Evolutionary conservation across 64 coral and sea anemone genomes (phyloP), one percentile per base, ranked within the genome.

Genomic region (Acropora yongei): DNA sequence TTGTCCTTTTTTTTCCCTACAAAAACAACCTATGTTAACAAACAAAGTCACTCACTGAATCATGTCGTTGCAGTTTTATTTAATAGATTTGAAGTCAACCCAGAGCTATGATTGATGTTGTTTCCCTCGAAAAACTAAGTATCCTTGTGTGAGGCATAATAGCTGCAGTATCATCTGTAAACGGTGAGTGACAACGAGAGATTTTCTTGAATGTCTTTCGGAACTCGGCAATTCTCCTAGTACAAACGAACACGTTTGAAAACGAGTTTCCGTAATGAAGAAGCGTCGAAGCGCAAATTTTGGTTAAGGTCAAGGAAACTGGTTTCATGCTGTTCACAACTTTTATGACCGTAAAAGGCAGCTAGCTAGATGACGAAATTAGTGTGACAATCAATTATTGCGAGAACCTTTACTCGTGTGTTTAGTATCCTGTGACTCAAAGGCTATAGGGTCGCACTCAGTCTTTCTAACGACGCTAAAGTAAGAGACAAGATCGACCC

Each of bases 261-360:
- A 75, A 66, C 76, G 82, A 87, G 72, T 93, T 93, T 11, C 91
- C 91, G 14, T 87, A 93, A 30, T 93, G 91, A 41, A 93, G 74
- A 8, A 93, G 61, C 40, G 87, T 93, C 5, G 71, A 71, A 49
- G 48, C 66, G 60, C 80, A 80, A 45, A 93, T 69, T 0, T 87
- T 7, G 9, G 75, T 87, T 10, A 14, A 0, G n/a, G 8, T 85
- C 43, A 85, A 18, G 17, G 82, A 85, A 48, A 85, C 6, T 3
- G 82, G 63, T 9, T 72, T 42, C 4, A 85, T n/a, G 9, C 39
- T 67, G 65, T 85, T 85, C 18, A 85, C 82, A 45, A 85, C 19
- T 17, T 85, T 85, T 69, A 85, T 10, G 46, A 85, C 49, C 63
- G 43, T 71, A 48, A 85, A 93, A n/a, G 91, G 91, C 6, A 93